phyloP scores from a whole-genome alignment of 2,888 invertebrate genomes.

The Cantharis nigra region DNA sequence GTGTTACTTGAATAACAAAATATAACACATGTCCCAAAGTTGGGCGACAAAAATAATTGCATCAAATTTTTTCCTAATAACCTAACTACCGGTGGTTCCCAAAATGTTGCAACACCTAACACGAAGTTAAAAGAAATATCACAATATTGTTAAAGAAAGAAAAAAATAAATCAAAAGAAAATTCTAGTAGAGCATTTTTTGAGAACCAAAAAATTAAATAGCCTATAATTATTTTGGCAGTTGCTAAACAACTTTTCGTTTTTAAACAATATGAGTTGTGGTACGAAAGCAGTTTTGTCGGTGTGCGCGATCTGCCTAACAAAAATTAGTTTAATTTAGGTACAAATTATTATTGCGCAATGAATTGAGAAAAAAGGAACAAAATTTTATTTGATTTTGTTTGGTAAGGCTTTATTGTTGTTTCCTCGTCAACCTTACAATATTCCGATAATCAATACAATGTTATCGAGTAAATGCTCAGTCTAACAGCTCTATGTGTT shows the following conservation, averaged over 20 bases:
- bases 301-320: neutral
- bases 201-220: neutral
- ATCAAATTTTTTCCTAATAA: neutral
- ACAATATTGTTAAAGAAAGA: neutral
- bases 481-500: conserved; percentile 34
- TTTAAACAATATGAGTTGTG: neutral
- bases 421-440: neutral
- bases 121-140: neutral
- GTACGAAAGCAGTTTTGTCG: neutral
- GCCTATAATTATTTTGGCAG: neutral
- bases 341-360: neutral
- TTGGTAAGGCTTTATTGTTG: neutral
- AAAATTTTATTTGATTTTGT: conserved; percentile 1
- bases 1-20: neutral
- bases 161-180: neutral
- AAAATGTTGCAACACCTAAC: neutral
- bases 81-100: neutral
- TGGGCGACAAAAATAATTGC: neutral
- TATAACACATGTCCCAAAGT: neutral
- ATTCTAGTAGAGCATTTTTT: neutral
- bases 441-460: neutral
- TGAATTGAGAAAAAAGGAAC: neutral
- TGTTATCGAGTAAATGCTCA: conserved; percentile 27
- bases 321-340: neutral
- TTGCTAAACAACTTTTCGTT: neutral